phyloP scores from a whole-genome alignment of 2,888 invertebrate genomes.

The Rotaria socialis region DNA sequence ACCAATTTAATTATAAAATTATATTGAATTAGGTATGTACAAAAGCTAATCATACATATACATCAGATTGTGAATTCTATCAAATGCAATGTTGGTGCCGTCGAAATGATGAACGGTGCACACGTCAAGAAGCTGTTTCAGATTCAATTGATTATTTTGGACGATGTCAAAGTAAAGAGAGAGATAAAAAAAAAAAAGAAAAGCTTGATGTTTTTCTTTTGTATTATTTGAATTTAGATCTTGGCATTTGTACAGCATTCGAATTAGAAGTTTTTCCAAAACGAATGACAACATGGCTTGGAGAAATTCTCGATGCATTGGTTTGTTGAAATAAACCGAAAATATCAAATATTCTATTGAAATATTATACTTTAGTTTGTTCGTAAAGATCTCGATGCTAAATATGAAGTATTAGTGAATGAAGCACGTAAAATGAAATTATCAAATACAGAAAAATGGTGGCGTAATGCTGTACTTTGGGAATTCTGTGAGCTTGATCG shows the following conservation, averaged over 20 bases:
- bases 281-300: constrained; percentile 45
- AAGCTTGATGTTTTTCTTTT: neutral
- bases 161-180: constrained; percentile 40
- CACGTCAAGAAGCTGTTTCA: neutral
- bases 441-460: constrained; percentile 45
- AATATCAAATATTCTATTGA: no score
- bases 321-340: neutral
- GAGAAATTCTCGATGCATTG: constrained; percentile 41
- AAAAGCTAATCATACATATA: constrained; percentile 41
- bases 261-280: constrained; percentile 46
- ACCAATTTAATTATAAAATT: neutral
- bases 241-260: constrained; percentile 38
- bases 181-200: neutral
- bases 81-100: constrained; percentile 43
- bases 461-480: constrained; percentile 83
- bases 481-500: constrained; percentile 84
- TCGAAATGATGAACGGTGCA: constrained; percentile 34
- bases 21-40: constrained; percentile 38
- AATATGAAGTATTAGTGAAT: constrained; percentile 41
- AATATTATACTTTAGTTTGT: neutral
- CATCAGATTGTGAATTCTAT: constrained; percentile 44
- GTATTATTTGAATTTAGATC: constrained; percentile 12
- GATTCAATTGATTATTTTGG: constrained; percentile 46
- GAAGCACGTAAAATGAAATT: constrained; percentile 44
- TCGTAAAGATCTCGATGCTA: constrained; percentile 44